Base-by-base conservation (phyloP, 1,140 invertebrate genomes). In the Colletes latitarsis region DNA sequence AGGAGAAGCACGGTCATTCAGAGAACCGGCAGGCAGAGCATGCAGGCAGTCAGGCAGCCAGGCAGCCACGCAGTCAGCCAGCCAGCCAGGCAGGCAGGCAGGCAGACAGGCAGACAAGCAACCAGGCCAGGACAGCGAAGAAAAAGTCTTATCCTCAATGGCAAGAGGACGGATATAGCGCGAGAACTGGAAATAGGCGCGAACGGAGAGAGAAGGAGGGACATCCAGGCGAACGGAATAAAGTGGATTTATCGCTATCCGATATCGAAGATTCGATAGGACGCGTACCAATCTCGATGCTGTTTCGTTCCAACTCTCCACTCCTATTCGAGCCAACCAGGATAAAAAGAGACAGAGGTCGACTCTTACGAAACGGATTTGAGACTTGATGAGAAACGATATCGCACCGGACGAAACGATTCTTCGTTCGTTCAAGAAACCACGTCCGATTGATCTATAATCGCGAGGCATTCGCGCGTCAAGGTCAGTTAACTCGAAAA, bases 131-230 rank as follows among this genome's bases (percentile, higher is more conserved):
- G 78, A 69, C 71, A 41, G 60, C 68, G 72, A 84, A 84, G 81
- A 87, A 87, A 87, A 87, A 83, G 70, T 82, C 71, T 82, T 84
- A 87, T 87, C 85, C 86, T 87, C 55, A 87, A 87, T 87, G 86
- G 85, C 74, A 62, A 52, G 68, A 69, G 84, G 82, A 84, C 73
- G 81, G 78, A 88, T 84, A 82, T 77, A 88, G 74, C 66, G 79
- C 82, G 74, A 86, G 87, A 86, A 86, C 87, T 88, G 84, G 86
- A 88, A 88, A 88, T 88, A 86, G 77, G 77, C 60, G 75, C 79
- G 69, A 67, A 71, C 64, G n/a, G 62, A 82, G 64, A 72, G 72
- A 55, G 71, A 80, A 62, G 63, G 78, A 63, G 52, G 30, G 57
- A 68, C 30, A 41, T 30, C 21, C 64, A 41, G 67, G 17, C 41